Evolutionary conservation across 2,113 vertebrate genomes (phyloP).

Genomic region (Peromyscus leucopus): DNA sequence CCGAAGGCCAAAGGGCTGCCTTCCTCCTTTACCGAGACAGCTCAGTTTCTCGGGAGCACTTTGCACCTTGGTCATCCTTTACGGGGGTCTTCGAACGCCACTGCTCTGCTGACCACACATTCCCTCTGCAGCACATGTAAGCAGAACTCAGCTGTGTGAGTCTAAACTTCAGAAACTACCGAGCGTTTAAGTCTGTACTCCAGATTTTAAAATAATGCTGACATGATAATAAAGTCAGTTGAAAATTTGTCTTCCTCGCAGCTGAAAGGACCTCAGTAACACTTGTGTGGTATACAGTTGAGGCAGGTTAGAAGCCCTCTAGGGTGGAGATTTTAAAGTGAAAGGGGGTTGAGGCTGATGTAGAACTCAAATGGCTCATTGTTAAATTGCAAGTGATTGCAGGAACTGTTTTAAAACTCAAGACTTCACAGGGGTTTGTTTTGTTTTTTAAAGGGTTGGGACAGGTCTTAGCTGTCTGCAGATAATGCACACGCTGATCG

Average conservation of each 20-base stretch:
- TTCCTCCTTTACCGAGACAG: background rate
- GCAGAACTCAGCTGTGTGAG: slow-evolving; percentile 23
- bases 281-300: background rate
- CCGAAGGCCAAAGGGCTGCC: background rate
- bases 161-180: slow-evolving; percentile 35
- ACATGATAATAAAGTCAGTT: background rate
- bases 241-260: background rate
- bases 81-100: background rate
- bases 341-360: background rate
- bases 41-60: background rate
- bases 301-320: slow-evolving; percentile 14
- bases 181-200: background rate
- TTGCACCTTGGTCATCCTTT: background rate
- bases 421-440: background rate
- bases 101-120: background rate
- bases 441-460: slow-evolving; percentile 19
- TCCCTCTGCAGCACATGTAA: slow-evolving; percentile 24
- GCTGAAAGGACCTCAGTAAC: background rate
- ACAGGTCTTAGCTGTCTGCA: background rate
- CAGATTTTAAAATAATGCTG: slow-evolving; percentile 4
- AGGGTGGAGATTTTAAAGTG: background rate
- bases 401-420: slow-evolving; percentile 42
- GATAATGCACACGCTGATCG: background rate
- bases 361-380: slow-evolving; percentile 2
- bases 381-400: slow-evolving; percentile 27